These are phyloP conservation scores for Tuta absoluta DNA, from an alignment of 2,888 invertebrate species.

Conservation along the genomic window DNA sequence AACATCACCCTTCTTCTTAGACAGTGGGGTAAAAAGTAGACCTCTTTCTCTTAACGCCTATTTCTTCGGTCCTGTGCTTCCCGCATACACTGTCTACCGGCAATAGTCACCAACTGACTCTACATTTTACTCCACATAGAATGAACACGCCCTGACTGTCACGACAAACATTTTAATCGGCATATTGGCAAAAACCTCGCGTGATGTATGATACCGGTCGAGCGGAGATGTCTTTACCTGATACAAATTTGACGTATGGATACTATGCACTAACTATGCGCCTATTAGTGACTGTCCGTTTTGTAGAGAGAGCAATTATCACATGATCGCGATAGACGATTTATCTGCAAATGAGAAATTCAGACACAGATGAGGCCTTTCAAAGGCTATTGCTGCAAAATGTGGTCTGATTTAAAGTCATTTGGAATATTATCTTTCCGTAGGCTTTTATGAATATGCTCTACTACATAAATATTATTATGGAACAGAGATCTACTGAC, in stretches of 20 bases:
- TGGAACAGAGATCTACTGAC: no score
- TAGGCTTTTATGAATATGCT: no score
- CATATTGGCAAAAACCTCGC: slow-evolving; percentile 32
- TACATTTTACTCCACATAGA: not conserved
- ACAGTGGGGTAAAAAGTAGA: no score
- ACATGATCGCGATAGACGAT: not conserved
- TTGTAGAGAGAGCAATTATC: slow-evolving; percentile 26
- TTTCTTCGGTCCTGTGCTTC: not conserved
- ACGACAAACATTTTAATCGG: slow-evolving; percentile 40
- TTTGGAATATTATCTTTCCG: no score
- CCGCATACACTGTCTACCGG: not conserved
- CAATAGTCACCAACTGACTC: not conserved
- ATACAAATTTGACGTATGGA: slow-evolving; percentile 27
- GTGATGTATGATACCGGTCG: slow-evolving; percentile 29
- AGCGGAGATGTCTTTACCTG: slow-evolving; percentile 28
- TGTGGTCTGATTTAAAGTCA: no score
- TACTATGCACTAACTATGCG: slow-evolving; percentile 10
- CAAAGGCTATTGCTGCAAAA: no score
- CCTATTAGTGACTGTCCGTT: slow-evolving; percentile 20
- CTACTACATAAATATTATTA: no score
- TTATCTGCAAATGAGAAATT: not conserved
- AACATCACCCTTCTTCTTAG: no score
- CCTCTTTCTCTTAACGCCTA: no score
- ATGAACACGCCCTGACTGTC: slow-evolving; percentile 32
- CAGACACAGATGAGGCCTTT: not conserved